phyloP scores from a whole-genome alignment of 2,113 vertebrate genomes.

The Sus scrofa region T2T-Sscrofa CM000826.6:87990501-87991000 shows the following conservation, averaged over 20 bases:
- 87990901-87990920: too few relatives aligned
- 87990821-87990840: background rate
- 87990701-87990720: background rate
- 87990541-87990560: too few relatives aligned
- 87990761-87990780: background rate
- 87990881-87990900: background rate
- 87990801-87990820: background rate
- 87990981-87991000: too few relatives aligned
- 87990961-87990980: too few relatives aligned
- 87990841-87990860: conserved; percentile 1
- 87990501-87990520: too few relatives aligned
- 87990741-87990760: background rate
- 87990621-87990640: conserved; percentile 39
- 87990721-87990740: background rate
- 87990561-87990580: too few relatives aligned
- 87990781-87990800: background rate
- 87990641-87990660: background rate
- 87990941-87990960: too few relatives aligned
- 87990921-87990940: too few relatives aligned
- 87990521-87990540: too few relatives aligned
- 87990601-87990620: too few relatives aligned
- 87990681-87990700: background rate
- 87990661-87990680: conserved; percentile 15
- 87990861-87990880: background rate
- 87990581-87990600: too few relatives aligned